Conservation (phyloP, 2,113 vertebrate species). For the Microtus richardsoni region DNA sequence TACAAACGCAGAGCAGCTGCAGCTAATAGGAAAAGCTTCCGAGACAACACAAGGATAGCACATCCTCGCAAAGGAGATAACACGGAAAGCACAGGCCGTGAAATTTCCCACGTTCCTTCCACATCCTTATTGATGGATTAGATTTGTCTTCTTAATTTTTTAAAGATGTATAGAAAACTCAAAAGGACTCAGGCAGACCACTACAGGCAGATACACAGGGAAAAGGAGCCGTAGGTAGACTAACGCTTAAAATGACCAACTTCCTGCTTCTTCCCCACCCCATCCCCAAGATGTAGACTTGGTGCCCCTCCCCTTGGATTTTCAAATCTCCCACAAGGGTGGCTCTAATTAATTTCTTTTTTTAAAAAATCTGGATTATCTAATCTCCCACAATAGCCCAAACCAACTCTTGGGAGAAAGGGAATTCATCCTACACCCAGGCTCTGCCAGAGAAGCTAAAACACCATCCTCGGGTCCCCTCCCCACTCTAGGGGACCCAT, state of each 20-base stretch:
- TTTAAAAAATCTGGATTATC: not conserved
- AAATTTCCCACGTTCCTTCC: not conserved
- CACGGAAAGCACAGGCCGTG: not conserved
- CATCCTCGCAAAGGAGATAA: not conserved
- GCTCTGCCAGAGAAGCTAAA: not conserved
- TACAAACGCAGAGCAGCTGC: not conserved
- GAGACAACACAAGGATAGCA: not conserved
- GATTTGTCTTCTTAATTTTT: not conserved
- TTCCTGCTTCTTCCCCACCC: not conserved
- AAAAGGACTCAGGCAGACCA: not conserved
- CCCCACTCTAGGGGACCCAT: not conserved
- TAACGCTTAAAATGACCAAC: not conserved
- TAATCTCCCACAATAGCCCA: not conserved
- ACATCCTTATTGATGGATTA: not conserved
- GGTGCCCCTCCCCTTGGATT: not conserved
- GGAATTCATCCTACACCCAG: not conserved
- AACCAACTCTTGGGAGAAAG: not conserved
- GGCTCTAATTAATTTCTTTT: not conserved
- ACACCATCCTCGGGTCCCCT: not conserved
- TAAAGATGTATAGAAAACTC: not conserved
- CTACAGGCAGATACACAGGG: not conserved
- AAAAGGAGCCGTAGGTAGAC: not conserved
- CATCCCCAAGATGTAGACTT: not conserved
- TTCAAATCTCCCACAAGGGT: not conserved
- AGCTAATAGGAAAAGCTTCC: not conserved